Conservation (phyloP, 2,113 vertebrate genomes). For the Steatornis caripensis region DNA sequence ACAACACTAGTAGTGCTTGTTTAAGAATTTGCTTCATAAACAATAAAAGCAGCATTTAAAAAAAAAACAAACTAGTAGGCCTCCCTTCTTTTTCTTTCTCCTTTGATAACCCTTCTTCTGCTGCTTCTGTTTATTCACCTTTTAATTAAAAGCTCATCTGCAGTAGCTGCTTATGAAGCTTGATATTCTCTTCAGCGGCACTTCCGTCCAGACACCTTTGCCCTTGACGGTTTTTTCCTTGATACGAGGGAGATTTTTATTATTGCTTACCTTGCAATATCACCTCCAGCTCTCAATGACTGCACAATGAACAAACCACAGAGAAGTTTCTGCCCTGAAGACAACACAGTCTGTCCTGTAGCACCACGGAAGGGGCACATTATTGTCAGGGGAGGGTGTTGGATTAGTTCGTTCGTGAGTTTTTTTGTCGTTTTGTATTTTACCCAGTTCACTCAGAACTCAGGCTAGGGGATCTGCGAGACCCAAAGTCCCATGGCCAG, state of each 20-base stretch:
- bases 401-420: accelerated
- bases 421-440: background rate
- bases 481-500: background rate
- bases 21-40: conserved; percentile 66
- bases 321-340: background rate
- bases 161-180: background rate
- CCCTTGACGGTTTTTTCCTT: background rate
- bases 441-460: background rate
- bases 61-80: background rate
- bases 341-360: accelerated
- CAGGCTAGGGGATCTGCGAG: background rate
- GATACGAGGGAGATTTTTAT: background rate
- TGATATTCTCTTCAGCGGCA: background rate
- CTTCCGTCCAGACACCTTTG: background rate
- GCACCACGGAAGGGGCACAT: background rate
- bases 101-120: conserved; percentile 13
- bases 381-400: background rate
- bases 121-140: background rate
- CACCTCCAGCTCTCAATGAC: background rate
- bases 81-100: background rate
- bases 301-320: background rate
- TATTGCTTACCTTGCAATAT: background rate
- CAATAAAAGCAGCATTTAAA: conserved; percentile 37
- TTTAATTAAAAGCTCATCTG: background rate
- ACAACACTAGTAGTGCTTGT: conserved; percentile 46